Conservation (phyloP, 2,888 invertebrate genomes). For the Marronus borbonicus region DNA sequence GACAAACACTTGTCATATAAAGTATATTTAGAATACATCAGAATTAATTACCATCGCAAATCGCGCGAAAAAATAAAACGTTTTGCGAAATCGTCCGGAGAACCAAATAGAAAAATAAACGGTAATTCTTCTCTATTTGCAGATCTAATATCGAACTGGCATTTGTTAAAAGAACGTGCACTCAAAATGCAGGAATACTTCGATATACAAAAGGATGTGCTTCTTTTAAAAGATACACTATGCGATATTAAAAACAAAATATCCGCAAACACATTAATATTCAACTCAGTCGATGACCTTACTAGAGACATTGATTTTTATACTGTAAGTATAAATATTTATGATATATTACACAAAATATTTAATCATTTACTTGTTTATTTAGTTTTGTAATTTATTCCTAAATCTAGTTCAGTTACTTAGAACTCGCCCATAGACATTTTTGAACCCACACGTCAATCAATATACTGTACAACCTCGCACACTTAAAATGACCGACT, state of each 20-base stretch:
- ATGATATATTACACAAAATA: background rate
- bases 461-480: background rate
- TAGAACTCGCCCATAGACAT: too few relatives aligned
- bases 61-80: background rate
- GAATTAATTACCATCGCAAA: background rate
- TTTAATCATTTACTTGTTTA: too few relatives aligned
- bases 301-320: constrained; percentile 67
- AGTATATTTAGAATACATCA: background rate
- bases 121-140: constrained; percentile 56
- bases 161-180: constrained; percentile 69
- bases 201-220: constrained; percentile 67
- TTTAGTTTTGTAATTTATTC: too few relatives aligned
- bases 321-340: constrained; percentile 64
- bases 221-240: constrained; percentile 67
- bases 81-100: background rate
- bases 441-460: background rate
- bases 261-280: constrained; percentile 56
- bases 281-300: constrained; percentile 66
- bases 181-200: constrained; percentile 68
- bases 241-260: constrained; percentile 61
- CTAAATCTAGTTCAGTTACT: too few relatives aligned
- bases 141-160: constrained; percentile 73
- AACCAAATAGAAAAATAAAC: background rate
- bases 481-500: background rate
- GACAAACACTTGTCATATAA: constrained; percentile 1